Evolutionary conservation across 2,888 invertebrate genomes (phyloP).

Genomic region (Diaprepes abbreviatus): DNA sequence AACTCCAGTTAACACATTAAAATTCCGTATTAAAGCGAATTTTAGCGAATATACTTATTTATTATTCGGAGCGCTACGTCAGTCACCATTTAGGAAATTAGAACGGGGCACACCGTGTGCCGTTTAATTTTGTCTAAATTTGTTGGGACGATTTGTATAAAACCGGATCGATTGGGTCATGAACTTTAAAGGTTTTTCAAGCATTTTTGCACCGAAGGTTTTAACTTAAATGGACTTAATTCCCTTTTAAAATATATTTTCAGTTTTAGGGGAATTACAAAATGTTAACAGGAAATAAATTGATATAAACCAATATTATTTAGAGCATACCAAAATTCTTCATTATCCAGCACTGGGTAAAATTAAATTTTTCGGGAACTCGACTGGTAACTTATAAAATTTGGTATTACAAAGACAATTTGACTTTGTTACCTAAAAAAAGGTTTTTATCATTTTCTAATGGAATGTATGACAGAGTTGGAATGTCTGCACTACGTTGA

Average conservation of each 20-base stretch:
- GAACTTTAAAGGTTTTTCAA: constrained; percentile 10
- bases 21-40: constrained; percentile 22
- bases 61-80: constrained; percentile 35
- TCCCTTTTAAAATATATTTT: not conserved
- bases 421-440: no score
- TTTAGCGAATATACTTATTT: no score
- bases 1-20: constrained; percentile 17
- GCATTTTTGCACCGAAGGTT: not conserved
- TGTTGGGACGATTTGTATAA: constrained; percentile 36
- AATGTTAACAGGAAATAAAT: not conserved
- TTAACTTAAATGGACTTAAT: not conserved
- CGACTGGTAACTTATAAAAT: no score
- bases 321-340: no score
- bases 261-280: not conserved
- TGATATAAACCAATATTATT: no score
- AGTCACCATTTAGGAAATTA: constrained; percentile 41
- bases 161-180: constrained; percentile 27
- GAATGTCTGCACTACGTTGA: no score
- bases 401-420: no score
- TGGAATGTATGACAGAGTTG: no score
- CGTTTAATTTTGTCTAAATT: constrained; percentile 41
- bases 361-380: no score
- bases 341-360: no score
- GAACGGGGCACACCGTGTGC: constrained; percentile 32
- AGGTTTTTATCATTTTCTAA: no score